Conservation (phyloP, 2,797 vertebrate species). For the Notoglanidium macrostoma region DNA sequence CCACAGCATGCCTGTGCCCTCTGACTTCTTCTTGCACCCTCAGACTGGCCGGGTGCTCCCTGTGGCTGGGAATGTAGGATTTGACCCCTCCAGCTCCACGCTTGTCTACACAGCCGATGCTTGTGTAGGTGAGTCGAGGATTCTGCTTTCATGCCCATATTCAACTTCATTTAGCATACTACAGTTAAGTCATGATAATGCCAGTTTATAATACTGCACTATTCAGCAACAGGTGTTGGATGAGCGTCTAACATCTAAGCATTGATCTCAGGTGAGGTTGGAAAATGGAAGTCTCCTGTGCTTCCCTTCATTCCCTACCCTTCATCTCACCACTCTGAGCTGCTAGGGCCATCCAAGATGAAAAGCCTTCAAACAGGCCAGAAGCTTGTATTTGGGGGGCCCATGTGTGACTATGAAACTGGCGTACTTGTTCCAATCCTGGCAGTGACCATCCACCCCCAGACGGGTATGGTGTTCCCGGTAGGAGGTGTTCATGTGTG, state of each 20-base stretch:
- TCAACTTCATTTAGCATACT: background rate
- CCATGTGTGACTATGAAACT: constrained; percentile 82
- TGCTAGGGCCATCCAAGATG: constrained; percentile 66
- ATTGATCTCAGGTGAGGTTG: constrained; percentile 67
- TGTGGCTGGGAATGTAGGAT: constrained; percentile 80
- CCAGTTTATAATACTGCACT: background rate
- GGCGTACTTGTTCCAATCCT: constrained; percentile 86
- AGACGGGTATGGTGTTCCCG: constrained; percentile 79
- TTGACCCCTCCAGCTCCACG: constrained; percentile 74
- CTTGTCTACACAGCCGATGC: constrained; percentile 77
- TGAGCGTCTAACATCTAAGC: background rate
- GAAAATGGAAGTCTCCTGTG: constrained; percentile 75
- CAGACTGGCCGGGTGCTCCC: constrained; percentile 82
- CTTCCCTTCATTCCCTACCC: constrained; percentile 85
- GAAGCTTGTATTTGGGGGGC: constrained; percentile 74
- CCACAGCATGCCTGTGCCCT: constrained; percentile 74
- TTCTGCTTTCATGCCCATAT: background rate
- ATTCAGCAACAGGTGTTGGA: background rate
- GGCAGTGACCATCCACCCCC: constrained; percentile 85
- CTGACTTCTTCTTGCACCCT: constrained; percentile 81
- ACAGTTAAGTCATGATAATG: background rate
- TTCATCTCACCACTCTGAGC: constrained; percentile 67
- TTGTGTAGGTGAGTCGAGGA: constrained; percentile 63
- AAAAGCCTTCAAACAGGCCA: constrained; percentile 74
- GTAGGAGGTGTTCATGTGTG: constrained; percentile 81